phyloP scores from a whole-genome alignment of 2,797 vertebrate genomes.

The Falco columbarius region DNA sequence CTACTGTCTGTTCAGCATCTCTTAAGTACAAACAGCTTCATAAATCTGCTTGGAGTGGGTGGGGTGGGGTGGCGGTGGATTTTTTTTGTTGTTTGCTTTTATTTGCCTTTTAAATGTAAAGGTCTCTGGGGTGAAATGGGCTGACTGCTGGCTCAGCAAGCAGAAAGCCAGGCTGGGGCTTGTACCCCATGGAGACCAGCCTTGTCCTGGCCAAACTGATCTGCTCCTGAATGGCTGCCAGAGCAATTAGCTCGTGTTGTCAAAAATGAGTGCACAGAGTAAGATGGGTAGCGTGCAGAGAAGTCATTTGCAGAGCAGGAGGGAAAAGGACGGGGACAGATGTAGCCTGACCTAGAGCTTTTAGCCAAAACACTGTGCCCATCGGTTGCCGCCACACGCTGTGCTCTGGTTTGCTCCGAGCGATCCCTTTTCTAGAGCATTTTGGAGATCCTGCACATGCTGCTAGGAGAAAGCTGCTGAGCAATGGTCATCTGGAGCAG shows the following conservation, averaged over 20 bases:
- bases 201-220: background rate
- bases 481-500: background rate
- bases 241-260: background rate
- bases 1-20: conserved; percentile 26
- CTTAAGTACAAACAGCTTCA: conserved; percentile 25
- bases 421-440: background rate
- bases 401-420: background rate
- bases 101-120: background rate
- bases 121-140: conserved; percentile 12
- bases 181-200: background rate
- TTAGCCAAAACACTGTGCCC: background rate
- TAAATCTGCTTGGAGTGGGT: background rate
- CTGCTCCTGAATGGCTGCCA: conserved; percentile 10
- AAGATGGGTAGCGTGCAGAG: background rate
- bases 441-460: background rate
- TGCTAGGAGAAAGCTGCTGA: background rate
- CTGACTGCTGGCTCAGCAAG: conserved; percentile 4
- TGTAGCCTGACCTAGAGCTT: background rate
- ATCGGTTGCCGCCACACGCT: background rate
- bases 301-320: background rate
- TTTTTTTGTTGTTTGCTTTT: background rate
- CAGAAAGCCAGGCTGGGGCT: background rate
- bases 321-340: background rate
- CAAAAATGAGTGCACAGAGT: background rate
- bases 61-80: too few species aligned